Evolutionary conservation across 1,140 invertebrate species (phyloP).

Genomic region (Ceratosolen fusciceps): DNA sequence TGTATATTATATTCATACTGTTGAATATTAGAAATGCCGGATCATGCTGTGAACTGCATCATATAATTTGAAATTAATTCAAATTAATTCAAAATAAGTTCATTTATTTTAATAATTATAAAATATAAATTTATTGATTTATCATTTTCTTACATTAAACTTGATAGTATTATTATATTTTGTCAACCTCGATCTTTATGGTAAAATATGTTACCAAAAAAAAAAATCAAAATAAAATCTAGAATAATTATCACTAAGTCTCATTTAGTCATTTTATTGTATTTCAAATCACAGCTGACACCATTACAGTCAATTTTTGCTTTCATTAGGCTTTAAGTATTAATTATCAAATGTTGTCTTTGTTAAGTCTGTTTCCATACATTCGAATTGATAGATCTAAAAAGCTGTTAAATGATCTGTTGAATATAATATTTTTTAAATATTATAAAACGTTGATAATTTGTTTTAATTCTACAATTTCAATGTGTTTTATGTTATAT

Average conservation of each 20-base stretch:
- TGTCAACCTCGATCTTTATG: constrained; percentile 22
- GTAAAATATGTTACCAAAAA: constrained; percentile 38
- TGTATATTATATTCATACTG: constrained; percentile 34
- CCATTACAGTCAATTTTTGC: background rate
- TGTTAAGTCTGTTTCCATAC: background rate
- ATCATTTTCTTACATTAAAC: constrained; percentile 16
- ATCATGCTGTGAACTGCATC: too few species aligned
- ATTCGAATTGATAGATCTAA: too few species aligned
- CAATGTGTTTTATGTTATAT: too few species aligned
- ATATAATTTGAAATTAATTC: constrained; percentile 12
- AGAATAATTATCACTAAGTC: constrained; percentile 33
- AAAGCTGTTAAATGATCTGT: background rate
- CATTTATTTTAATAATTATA: constrained; percentile 30
- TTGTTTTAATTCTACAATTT: too few species aligned
- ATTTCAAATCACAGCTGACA: too few species aligned
- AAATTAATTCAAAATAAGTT: constrained; percentile 34
- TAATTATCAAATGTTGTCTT: constrained; percentile 19
- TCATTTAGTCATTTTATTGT: constrained; percentile 25
- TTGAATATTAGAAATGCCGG: constrained; percentile 40
- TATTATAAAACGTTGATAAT: too few species aligned
- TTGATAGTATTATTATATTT: constrained; percentile 27
- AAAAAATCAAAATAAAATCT: constrained; percentile 50
- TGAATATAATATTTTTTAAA: background rate
- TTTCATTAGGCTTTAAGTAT: background rate
- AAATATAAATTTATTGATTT: constrained; percentile 45